Percentiles rank a stretch among this genome's conserved stretches.
phyloP scores from a whole-genome alignment of 2,888 invertebrate species.

The Brenthis daphne region DNA sequence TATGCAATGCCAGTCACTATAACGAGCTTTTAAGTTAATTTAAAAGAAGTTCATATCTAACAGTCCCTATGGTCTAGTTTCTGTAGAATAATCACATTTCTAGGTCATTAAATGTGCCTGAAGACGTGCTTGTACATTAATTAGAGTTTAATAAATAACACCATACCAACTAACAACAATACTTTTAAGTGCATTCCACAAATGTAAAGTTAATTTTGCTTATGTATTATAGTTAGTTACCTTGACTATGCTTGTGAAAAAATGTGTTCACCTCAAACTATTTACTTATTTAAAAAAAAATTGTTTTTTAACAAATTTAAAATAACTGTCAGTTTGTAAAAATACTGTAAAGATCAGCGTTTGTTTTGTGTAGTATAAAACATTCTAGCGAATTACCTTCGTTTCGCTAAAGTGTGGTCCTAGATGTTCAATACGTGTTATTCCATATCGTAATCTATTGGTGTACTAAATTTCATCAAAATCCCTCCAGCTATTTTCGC shows the following conservation, averaged over 20 bases:
- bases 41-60: conserved; percentile 1
- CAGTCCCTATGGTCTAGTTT: conserved; percentile 8
- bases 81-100: conserved; percentile 1
- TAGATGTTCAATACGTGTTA: too few species aligned
- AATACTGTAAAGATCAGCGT: too few species aligned
- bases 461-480: too few species aligned
- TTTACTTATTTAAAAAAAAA: too few species aligned
- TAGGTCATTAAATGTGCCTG: conserved; percentile 1
- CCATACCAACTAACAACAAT: conserved; percentile 48
- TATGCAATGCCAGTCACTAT: neutral
- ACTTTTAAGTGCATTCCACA: conserved; percentile 53
- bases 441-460: too few species aligned
- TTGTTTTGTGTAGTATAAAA: too few species aligned
- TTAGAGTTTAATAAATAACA: conserved; percentile 13
- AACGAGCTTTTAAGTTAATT: neutral
- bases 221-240: neutral
- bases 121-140: neutral
- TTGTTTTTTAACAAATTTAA: too few species aligned
- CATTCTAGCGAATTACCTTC: too few species aligned
- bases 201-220: conserved; percentile 23
- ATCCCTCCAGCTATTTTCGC: too few species aligned
- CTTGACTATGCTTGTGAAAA: neutral
- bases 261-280: neutral
- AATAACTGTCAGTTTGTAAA: too few species aligned
- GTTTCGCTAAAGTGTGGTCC: too few species aligned